Evolutionary conservation across 2,888 invertebrate species (phyloP).

Genomic region (Eupeodes latifasciatus): DNA sequence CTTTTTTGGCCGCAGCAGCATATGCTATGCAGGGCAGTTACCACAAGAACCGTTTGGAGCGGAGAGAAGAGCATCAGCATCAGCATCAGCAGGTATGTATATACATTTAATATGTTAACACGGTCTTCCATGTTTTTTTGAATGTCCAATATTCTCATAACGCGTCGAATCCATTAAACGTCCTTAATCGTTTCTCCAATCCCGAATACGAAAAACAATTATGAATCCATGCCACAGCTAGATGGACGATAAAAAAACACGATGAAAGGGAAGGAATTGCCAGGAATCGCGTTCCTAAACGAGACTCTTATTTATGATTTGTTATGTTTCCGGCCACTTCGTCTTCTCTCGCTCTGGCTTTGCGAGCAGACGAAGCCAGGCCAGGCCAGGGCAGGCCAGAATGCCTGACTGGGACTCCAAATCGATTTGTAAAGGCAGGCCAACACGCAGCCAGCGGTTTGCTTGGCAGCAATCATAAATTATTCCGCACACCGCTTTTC

Average conservation of each 20-base stretch:
- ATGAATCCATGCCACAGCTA: constrained; percentile 66
- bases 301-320: constrained; percentile 84
- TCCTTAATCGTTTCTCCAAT: constrained; percentile 74
- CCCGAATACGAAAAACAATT: constrained; percentile 75
- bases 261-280: constrained; percentile 79
- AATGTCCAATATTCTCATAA: constrained; percentile 69
- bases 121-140: constrained; percentile 58
- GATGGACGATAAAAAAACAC: constrained; percentile 60
- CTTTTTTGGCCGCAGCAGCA: constrained; percentile 68
- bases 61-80: background rate
- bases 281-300: constrained; percentile 82
- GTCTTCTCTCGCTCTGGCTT: constrained; percentile 50
- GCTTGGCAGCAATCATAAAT: constrained; percentile 76
- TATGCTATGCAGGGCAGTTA: background rate
- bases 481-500: constrained; percentile 62
- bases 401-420: constrained; percentile 60
- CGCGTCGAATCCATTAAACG: constrained; percentile 76
- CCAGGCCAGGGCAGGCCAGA: background rate
- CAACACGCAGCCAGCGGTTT: constrained; percentile 74
- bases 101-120: constrained; percentile 43
- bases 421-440: constrained; percentile 74
- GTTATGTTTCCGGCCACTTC: constrained; percentile 82
- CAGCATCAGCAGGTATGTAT: background rate
- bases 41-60: constrained; percentile 10
- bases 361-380: background rate